Base-by-base conservation (phyloP, 2,113 vertebrate species). In the Anhinga rufa region DNA sequence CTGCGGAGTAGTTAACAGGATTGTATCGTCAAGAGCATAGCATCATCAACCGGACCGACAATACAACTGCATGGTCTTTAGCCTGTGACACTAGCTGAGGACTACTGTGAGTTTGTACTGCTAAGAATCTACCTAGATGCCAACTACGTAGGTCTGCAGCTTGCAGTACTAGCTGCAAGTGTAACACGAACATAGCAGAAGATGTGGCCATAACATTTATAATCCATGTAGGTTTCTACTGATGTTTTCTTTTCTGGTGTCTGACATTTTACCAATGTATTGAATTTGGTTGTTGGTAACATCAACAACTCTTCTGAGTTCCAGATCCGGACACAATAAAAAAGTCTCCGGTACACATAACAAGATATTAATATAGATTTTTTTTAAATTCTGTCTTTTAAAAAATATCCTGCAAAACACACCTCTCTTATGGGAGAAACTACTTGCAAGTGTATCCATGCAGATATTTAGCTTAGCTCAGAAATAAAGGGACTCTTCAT, bases 391-490 rank as follows among this genome's bases (percentile, higher is more conserved):
- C 22, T 34, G 15, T 28, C 66, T 34, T 26, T 3, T 12, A 11
- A 65, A 70, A 80, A 20, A 28, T 17, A 42, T 16, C 18, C 20
- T 40, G 44, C 10, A 80, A 57, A 88, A 34, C 10, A 66, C 34
- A 5, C 10, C 6, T 70, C 14, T 60, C 9, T 70, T 57, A 8
- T 0, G 0, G 14, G 7, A 90, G 31, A 52, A 81, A 75, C 2
- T 48, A 14, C 65, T 86, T 64, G 49, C 42, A 71, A 82, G 25
- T 79, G 19, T 48, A 51, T 26, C 49, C 40, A 60, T 32, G 49
- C 25, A 74, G 17, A 32, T 10, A 17, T 46, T 48, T 68, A 74
- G 17, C 29, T 68, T 32, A 61, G 62, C 71, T 94, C 31, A 55
- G 49, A 80, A 42, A 82, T 44, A 49, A 80, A 46, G 69, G 14